Conservation (phyloP, 2,888 invertebrate species). For the Cosmorhoe ocellata region DNA sequence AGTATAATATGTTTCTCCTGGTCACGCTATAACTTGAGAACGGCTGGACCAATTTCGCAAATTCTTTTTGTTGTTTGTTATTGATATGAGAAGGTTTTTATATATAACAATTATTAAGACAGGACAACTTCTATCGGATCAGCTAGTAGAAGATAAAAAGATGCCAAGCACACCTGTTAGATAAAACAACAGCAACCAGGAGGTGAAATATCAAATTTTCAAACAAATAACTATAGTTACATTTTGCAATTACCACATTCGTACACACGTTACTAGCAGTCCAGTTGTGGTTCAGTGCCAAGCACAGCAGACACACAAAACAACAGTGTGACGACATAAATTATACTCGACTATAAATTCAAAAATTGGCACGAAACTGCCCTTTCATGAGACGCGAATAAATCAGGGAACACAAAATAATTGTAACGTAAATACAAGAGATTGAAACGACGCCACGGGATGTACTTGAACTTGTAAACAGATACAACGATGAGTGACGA, state of each 20-base stretch:
- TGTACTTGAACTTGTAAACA: constrained; percentile 29
- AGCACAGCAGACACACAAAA: constrained; percentile 38
- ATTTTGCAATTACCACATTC: background rate
- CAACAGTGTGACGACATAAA: constrained; percentile 42
- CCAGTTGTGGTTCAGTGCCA: constrained; percentile 33
- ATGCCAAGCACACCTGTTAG: no score
- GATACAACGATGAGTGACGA: constrained; percentile 2
- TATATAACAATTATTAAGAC: no score
- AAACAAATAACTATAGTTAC: no score
- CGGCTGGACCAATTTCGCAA: no score
- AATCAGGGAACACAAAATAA: constrained; percentile 56
- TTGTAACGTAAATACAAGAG: constrained; percentile 51
- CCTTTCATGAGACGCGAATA: constrained; percentile 43
- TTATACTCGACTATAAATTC: constrained; percentile 41
- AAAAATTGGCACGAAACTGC: constrained; percentile 46
- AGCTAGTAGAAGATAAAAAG: no score
- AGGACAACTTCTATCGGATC: no score
- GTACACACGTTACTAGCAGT: constrained; percentile 15
- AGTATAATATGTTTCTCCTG: no score
- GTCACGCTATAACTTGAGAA: no score
- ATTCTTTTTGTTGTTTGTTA: no score
- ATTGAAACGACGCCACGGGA: constrained; percentile 39
- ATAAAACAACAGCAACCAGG: no score
- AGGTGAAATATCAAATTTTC: no score
- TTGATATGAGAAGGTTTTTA: no score